Conservation (phyloP, 1,140 invertebrate genomes). For the Drosophila subobscura region DNA sequence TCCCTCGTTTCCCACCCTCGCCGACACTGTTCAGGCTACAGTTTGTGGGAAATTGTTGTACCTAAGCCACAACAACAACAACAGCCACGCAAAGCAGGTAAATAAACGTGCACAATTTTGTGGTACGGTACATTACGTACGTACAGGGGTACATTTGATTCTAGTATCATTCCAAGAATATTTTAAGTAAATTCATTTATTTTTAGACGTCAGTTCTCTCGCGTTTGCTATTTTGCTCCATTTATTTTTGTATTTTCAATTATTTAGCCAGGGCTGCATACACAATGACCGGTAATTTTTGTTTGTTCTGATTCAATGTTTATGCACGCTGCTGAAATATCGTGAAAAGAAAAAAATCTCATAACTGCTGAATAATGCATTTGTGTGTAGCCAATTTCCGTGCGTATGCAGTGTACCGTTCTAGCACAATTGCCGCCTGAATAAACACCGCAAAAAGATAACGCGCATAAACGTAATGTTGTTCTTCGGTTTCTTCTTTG, state of each 20-base stretch:
- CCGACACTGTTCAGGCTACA: constrained; percentile 1
- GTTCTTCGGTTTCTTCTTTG: constrained; percentile 3
- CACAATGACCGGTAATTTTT: constrained; percentile 46
- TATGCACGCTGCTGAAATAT: constrained; percentile 11
- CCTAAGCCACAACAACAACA: constrained; percentile 24
- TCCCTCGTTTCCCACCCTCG: constrained; percentile 5
- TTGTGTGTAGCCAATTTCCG: no score
- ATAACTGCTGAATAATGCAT: no score
- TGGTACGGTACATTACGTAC: constrained; percentile 6
- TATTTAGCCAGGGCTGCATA: constrained; percentile 65
- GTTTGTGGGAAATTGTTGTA: constrained; percentile 42
- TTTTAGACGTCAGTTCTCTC: constrained; percentile 59
- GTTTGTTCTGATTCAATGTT: constrained; percentile 18
- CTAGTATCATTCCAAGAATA: constrained; percentile 51
- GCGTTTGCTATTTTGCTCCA: constrained; percentile 43
- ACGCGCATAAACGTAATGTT: constrained; percentile 18
- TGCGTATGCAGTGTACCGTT: no score
- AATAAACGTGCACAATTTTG: constrained; percentile 53
- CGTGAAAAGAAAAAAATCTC: constrained; percentile 2
- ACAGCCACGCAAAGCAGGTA: constrained; percentile 36
- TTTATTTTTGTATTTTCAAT: constrained; percentile 74
- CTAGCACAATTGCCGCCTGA: no score
- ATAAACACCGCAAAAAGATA: not conserved
- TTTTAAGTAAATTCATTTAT: constrained; percentile 62
- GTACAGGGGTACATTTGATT: constrained; percentile 28